Base-by-base conservation (phyloP, 2,113 vertebrate species). In the Piliocolobus tephrosceles region DNA sequence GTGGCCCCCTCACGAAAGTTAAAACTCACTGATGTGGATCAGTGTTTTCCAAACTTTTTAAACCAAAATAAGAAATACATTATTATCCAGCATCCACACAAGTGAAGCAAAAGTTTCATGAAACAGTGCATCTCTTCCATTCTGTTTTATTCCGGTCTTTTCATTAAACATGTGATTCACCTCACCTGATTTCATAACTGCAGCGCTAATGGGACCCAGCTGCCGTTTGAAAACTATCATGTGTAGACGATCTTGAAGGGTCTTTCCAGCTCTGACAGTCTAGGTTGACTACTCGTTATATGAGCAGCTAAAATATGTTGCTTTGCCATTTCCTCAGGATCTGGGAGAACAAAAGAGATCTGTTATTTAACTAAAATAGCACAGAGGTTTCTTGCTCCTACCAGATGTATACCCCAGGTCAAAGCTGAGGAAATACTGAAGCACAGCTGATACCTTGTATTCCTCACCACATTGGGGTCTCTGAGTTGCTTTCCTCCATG, bases 281-380 rank as follows among this genome's bases (percentile, higher is more conserved):
- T 66, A 45, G 30, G 18, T 14, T 91, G 45, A 68, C 14, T 35
- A 57, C 64, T 88, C 57, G 72, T 58, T 27, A 47, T 80, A 57
- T 61, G 92, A 70, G 27, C 35, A 30, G 27, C 66, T 93, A 30
- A 61, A 90, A 70, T 76, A 45, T 35, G 14, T 61, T 82, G 27
- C 27, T 64, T 64, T 64, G 12, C 17, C 66, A 32, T 91, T 94
- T 80, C 47, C 40, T 96, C 25, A 75, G 47, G 32, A 92, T 95
- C 84, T 75, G 47, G 23, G 38, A 91, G n/a, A 88, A 79, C 55
- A 82, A 95, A 94, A 58, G 79, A 70, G 66, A 78, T 8, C 12
- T 91, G 76, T 91, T n/a, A 32, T 92, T 92, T 92, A 81, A 83
- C 43, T 84, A 76, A 80, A 95, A 81, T n/a, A 75, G 12, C 45